Percentiles rank a stretch among this genome's conserved stretches.
Evolutionary conservation across 2,888 invertebrate species (phyloP).

Genomic region (Urechis unicinctus): DNA sequence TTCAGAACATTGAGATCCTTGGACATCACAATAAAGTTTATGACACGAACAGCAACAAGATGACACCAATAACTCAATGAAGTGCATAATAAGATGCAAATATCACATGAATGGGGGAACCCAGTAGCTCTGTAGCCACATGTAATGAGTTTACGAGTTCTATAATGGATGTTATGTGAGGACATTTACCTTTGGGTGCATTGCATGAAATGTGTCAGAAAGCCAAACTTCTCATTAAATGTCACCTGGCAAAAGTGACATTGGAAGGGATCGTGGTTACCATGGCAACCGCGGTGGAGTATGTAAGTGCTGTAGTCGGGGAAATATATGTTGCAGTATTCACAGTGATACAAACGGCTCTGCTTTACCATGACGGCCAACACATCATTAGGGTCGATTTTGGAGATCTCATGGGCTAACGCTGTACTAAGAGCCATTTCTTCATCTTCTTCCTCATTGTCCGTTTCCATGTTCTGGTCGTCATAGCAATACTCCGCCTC

Average conservation of each 20-base stretch:
- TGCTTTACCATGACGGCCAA: constrained; percentile 12
- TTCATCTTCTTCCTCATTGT: not conserved
- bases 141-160: too few relatives aligned
- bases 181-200: constrained; percentile 7
- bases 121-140: too few relatives aligned
- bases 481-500: not conserved
- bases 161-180: too few relatives aligned
- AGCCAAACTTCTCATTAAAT: constrained; percentile 17
- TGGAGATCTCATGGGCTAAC: not conserved
- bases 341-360: constrained; percentile 13
- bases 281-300: constrained; percentile 19
- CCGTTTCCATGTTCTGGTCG: not conserved
- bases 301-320: constrained; percentile 18
- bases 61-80: too few relatives aligned
- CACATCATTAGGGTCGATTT: not conserved
- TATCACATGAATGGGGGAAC: too few relatives aligned
- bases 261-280: constrained; percentile 13
- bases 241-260: constrained; percentile 17
- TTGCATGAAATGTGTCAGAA: constrained; percentile 19
- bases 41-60: too few relatives aligned
- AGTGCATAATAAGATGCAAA: too few relatives aligned
- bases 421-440: not conserved
- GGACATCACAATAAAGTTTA: too few relatives aligned
- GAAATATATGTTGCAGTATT: constrained; percentile 17
- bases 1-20: too few relatives aligned